A percentile compares a stretch with the other conserved stretches of the same genome.
phyloP scores from a whole-genome alignment of 2,113 vertebrate species.

The Isichthys henryi region DNA sequence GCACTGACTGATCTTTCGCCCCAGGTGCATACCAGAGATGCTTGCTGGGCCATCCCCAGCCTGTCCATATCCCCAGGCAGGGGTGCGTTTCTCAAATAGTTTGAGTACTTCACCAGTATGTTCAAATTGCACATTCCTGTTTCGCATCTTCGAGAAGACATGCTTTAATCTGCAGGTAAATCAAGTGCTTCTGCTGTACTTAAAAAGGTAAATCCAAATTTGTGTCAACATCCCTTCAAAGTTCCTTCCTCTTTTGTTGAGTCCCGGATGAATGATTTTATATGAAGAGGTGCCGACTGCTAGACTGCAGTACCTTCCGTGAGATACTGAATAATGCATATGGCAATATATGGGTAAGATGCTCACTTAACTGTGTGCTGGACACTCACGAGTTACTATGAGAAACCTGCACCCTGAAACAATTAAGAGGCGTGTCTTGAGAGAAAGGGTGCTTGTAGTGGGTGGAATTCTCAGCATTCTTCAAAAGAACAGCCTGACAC shows the following conservation, averaged over 20 bases:
- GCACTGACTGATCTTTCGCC: constrained; percentile 7
- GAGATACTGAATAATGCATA: neutral
- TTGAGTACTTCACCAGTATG: constrained; percentile 26
- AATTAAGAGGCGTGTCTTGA: neutral
- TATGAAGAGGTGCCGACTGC: neutral
- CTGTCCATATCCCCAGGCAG: neutral
- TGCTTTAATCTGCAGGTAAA: neutral
- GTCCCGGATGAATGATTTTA: neutral
- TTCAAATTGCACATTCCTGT: constrained; percentile 43
- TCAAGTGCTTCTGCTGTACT: neutral
- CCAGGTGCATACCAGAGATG: constrained; percentile 20
- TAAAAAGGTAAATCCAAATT: neutral
- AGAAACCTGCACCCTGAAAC: neutral
- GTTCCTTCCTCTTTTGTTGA: neutral
- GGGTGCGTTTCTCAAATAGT: constrained; percentile 11
- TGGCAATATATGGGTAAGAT: neutral
- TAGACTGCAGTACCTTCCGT: neutral
- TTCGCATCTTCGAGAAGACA: neutral
- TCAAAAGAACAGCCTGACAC: neutral
- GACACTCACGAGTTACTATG: neutral
- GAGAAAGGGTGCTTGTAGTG: neutral
- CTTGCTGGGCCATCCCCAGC: constrained; percentile 14
- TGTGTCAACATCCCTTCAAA: neutral
- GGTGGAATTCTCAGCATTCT: neutral
- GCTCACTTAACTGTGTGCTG: neutral